Base-by-base conservation (phyloP, 37 sponge, comb jelly and placozoan genomes). In the Agelas oroides region DNA sequence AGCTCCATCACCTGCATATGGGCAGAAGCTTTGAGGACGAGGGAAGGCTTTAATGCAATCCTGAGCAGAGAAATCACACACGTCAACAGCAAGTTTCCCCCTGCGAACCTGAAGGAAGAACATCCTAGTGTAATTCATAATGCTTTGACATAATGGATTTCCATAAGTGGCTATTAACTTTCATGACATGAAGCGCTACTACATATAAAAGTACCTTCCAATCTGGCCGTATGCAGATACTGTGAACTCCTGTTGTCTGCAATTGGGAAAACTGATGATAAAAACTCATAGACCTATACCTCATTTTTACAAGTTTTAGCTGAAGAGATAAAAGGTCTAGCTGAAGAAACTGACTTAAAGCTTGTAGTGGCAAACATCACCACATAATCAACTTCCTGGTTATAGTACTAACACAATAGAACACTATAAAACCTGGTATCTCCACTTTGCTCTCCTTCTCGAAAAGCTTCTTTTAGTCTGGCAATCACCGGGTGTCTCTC, bases 51-150 rank as follows among this genome's bases (percentile, higher is more conserved):
- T 23, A 86, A 55, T 12, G 52, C 34, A 53, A 86, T 71, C 32
- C 58, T 70, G 35, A 86, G 79, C 72, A 86, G 87, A 53, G 80
- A n/a, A 53, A 59, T 18, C 6, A 86, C 16, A 52, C 80, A 86
- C 6, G 73, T 53, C 25, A 73, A 20, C 27, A 79, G 61, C 25
- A 71, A 27, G 33, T 70, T 70, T 19, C 78, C 86, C 37, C 68
- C 40, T 0, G 70, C 40, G 24, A 85, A 70, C 40, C 86, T 85
- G 78, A 20, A 72, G 20, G 35, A 68, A 28, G 5, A 19, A 27
- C 31, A 68, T n/a, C n/a, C n/a, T n/a, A n/a, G n/a, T n/a, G n/a
- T n/a, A n/a, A 28, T 5, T 31, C 20, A 23, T 5, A 38, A 73
- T 27, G 54, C 12, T 19, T 13, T 69, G 37, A 36, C 35, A 8